A percentile compares a stretch with the other conserved stretches of the same genome.
Conservation (phyloP, 2,113 vertebrate genomes). For the Melanocharis versteri region DNA sequence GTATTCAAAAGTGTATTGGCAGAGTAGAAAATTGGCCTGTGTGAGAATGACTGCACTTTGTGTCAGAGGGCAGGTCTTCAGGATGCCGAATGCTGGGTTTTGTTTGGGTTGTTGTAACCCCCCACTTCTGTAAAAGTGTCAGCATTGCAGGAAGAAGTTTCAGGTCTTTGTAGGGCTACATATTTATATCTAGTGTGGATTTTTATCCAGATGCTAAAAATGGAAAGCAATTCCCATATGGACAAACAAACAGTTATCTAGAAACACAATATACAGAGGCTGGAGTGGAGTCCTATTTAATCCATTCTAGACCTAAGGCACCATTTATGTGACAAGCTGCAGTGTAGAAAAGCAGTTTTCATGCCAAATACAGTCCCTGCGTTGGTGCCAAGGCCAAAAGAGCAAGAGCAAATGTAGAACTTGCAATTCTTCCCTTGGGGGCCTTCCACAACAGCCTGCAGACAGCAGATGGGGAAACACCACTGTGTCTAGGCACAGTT, state of each 20-base stretch:
- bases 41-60: neutral
- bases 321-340: neutral
- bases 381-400: slow-evolving; percentile 1
- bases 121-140: neutral
- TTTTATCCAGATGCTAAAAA: neutral
- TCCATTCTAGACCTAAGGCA: neutral
- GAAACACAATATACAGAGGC: neutral
- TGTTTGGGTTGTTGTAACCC: too few species aligned
- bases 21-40: neutral
- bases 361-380: neutral
- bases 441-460: neutral
- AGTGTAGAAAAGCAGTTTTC: neutral
- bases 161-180: neutral
- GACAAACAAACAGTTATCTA: neutral
- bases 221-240: neutral
- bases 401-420: neutral
- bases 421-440: neutral
- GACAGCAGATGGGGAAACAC: neutral
- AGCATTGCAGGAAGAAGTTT: neutral
- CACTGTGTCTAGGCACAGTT: accelerated
- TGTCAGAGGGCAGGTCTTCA: neutral
- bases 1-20: neutral
- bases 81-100: accelerated
- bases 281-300: neutral
- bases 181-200: neutral